These are phyloP conservation scores for Galbula dea DNA, from an alignment of 2,113 vertebrate species.

Conservation along the genomic window DNA sequence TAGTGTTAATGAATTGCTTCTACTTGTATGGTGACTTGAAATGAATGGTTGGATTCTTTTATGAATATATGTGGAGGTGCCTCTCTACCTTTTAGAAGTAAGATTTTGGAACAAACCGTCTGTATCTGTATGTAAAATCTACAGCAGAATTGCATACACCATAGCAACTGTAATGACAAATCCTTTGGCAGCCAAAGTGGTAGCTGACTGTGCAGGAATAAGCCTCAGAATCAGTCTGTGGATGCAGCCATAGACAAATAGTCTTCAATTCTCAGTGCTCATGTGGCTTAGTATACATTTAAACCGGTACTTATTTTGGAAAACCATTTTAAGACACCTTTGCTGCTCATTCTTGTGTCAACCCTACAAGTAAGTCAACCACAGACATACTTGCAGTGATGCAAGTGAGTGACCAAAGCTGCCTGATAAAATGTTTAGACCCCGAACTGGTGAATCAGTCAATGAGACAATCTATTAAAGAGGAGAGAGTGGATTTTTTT, in stretches of 20 bases:
- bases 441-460: neutral
- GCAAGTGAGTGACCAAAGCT: neutral
- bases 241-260: neutral
- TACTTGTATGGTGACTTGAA: neutral
- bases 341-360: neutral
- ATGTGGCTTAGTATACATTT: neutral
- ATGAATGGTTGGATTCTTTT: neutral
- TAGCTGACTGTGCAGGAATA: neutral
- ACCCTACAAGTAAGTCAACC: neutral
- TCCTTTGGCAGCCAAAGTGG: neutral
- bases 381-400: neutral
- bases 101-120: neutral
- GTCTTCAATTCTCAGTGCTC: neutral
- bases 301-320: neutral
- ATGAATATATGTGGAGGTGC: neutral
- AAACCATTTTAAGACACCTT: neutral
- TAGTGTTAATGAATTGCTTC: neutral
- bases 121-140: neutral
- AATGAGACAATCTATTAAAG: neutral
- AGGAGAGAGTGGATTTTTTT: neutral
- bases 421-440: neutral
- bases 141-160: neutral
- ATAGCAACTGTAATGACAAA: neutral
- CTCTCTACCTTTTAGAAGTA: neutral
- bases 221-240: neutral